A percentile compares a stretch with the other conserved stretches of the same genome.
These are phyloP conservation scores for Spilogale gracilis DNA, from an alignment of 2,113 vertebrate species.

Conservation along the genomic window DNA sequence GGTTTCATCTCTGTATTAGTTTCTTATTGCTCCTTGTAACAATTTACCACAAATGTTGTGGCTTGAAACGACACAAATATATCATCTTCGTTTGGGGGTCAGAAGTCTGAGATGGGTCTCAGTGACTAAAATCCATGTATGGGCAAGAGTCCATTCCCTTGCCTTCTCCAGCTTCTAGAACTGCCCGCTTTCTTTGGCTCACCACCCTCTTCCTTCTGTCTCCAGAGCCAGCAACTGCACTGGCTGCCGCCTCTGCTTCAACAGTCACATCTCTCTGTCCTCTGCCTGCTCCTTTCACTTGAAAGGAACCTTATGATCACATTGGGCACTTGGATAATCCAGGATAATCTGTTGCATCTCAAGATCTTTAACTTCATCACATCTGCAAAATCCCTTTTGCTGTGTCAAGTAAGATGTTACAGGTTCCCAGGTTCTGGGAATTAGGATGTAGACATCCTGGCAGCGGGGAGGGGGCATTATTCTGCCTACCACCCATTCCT, in stretches of 20 bases:
- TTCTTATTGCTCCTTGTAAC: constrained; percentile 9
- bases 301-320: constrained; percentile 38
- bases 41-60: not conserved
- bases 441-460: not conserved
- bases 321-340: not conserved
- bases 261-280: not conserved
- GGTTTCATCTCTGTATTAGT: constrained; percentile 42
- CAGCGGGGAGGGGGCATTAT: not conserved
- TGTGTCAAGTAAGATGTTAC: not conserved
- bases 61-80: constrained; percentile 39
- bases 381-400: constrained; percentile 27
- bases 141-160: not conserved
- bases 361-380: constrained; percentile 38
- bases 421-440: not conserved
- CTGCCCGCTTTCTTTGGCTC: constrained; percentile 7
- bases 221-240: not conserved
- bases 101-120: constrained; percentile 48
- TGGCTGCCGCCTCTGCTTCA: not conserved
- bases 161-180: constrained; percentile 18
- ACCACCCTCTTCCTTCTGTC: constrained; percentile 26
- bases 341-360: not conserved
- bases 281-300: not conserved
- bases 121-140: constrained; percentile 32
- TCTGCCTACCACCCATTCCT: constrained; percentile 27
- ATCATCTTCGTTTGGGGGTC: constrained; percentile 30